These are phyloP conservation scores for Machaerirhynchus nigripectus DNA, from an alignment of 2,113 vertebrate species.

Conservation along the genomic window DNA sequence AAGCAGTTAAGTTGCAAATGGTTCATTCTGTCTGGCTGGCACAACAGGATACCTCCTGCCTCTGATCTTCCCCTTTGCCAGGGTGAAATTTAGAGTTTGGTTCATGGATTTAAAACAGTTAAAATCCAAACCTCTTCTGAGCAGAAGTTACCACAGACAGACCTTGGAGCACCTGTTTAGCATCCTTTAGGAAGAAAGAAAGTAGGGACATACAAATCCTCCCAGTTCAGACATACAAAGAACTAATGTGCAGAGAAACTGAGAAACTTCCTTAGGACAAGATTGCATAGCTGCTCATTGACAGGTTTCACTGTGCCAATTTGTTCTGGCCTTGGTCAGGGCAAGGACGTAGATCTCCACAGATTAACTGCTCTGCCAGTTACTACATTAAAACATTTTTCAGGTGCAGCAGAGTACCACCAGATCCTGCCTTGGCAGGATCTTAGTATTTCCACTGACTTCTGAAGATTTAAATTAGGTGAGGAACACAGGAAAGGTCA, in stretches of 20 bases:
- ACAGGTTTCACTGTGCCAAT: not conserved
- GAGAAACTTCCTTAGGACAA: not conserved
- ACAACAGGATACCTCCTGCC: not conserved
- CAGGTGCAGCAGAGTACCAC: not conserved
- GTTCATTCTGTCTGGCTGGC: not conserved
- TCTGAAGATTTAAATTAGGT: not conserved
- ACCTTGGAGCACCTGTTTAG: not conserved
- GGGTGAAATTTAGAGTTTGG: not conserved
- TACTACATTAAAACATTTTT: not conserved
- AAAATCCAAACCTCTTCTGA: not conserved
- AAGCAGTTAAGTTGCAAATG: not conserved
- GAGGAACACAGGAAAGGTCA: not conserved
- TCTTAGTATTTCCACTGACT: not conserved
- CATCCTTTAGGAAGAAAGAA: not conserved
- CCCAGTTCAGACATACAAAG: not conserved
- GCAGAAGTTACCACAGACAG: not conserved
- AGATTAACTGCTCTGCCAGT: not conserved
- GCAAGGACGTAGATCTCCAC: not conserved
- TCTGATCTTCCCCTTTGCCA: not conserved
- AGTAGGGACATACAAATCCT: not conserved
- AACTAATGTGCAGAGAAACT: not conserved
- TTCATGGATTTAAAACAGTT: not conserved
- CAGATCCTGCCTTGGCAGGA: not conserved
- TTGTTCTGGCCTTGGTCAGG: not conserved
- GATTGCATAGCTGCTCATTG: not conserved